Evolutionary conservation across 2,113 vertebrate species (phyloP).

Genomic region (Naja naja): DNA sequence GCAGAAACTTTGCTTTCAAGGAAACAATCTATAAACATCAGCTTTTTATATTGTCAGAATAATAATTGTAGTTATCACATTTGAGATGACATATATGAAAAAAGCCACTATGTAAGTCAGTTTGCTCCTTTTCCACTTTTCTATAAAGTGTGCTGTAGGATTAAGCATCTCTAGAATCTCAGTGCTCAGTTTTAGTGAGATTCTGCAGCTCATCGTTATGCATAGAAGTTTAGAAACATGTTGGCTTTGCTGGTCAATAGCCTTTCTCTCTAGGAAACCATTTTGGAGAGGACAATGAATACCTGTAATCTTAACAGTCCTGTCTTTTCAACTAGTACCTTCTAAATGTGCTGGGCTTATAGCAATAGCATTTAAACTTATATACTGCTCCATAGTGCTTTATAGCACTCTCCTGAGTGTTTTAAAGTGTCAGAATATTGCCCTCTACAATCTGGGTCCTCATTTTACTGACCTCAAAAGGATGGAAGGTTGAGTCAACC

Average conservation of each 20-base stretch:
- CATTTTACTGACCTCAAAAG: not conserved
- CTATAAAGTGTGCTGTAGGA: not conserved
- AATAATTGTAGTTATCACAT: not conserved
- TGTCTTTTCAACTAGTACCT: not conserved
- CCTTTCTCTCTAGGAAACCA: not conserved
- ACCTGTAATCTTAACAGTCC: not conserved
- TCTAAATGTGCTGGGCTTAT: not conserved
- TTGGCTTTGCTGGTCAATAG: not conserved
- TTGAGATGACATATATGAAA: not conserved
- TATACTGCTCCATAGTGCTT: not conserved
- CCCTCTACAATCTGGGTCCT: not conserved
- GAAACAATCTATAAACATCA: not conserved
- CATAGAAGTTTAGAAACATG: not conserved
- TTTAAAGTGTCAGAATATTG: not conserved
- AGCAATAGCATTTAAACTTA: not conserved
- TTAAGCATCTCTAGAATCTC: not conserved
- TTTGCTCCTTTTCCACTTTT: not conserved
- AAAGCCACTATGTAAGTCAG: not conserved
- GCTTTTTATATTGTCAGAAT: not conserved
- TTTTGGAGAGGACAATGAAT: not conserved
- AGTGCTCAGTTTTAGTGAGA: not conserved
- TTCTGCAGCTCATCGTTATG: not conserved
- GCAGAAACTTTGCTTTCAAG: not conserved
- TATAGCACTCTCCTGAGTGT: not conserved
- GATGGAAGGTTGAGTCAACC: not conserved